Evolutionary conservation across 2,888 invertebrate species (phyloP), one percentile per base, ranked within the genome.

Genomic region (Trachelus troglodyta): DNA sequence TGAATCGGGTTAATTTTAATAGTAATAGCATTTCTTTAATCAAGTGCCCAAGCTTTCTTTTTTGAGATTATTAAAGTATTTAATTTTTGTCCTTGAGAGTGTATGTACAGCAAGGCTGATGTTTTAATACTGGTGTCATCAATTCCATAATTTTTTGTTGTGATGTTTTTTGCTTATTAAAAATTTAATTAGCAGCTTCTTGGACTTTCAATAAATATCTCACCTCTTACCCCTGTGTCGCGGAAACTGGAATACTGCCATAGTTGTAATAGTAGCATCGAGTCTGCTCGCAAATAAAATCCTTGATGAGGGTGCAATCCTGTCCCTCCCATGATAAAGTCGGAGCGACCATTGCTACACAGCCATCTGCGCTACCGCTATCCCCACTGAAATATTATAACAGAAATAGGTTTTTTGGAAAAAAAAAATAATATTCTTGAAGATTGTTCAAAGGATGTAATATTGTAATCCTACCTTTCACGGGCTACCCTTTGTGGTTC

Each of bases 141-240:
- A 15, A 15, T 40, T 40, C 40, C 40, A 40, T 15, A 40, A 40
- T 40, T 40, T 40, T 4, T 40, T 15, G 1, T 15, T 15, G 15
- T 6, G 4, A 4, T 37, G 12, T 15, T 40, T 15, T 40, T 40
- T 6, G 40, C 15, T 40, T 40, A 40, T 15, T 40, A 40, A 40
- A 40, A 40, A 15, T 40, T 12, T 40, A 40, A 40, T 15, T 40
- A 15, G 40, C 40, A 40, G 40, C 40, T 40, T 40, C 15, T 40
- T 15, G 40, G 12, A 40, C 40, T 40, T 40, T 15, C 40, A 40
- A 82, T 87, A 88, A 87, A 85, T 84, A 88, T 90, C 95, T 95
- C 95, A 95, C 95, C 95, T 95, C 96, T 96, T 97, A 97, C 96
- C 96, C 96, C 96, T 97, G 96, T 94, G 96, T 95, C 89, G 96